A percentile compares a stretch with the other conserved stretches of the same genome.
These are phyloP conservation scores for Choristoneura fumiferana DNA, from an alignment of 1,140 invertebrate species.

Conservation along the genomic window DNA sequence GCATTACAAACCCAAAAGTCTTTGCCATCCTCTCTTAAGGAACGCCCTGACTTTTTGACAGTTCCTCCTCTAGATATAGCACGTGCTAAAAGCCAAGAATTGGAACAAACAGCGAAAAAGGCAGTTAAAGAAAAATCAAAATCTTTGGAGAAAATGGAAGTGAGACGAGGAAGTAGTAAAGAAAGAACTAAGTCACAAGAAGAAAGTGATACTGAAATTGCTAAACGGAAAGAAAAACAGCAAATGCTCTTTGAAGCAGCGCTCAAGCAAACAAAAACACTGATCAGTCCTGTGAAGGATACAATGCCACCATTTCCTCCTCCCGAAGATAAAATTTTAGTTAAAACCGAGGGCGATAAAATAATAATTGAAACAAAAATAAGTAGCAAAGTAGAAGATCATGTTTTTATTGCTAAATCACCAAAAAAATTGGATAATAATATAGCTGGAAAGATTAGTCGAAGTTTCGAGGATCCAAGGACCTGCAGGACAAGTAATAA, in stretches of 20 bases:
- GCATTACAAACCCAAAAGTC: constrained; percentile 75
- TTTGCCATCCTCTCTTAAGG: constrained; percentile 74
- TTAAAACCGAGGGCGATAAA: constrained; percentile 82
- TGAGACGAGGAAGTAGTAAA: constrained; percentile 80
- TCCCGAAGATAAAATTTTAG: constrained; percentile 82
- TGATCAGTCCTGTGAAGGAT: constrained; percentile 84
- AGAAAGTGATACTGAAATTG: constrained; percentile 83
- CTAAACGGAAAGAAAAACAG: constrained; percentile 84
- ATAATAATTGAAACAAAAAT: constrained; percentile 83
- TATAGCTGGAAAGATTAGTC: constrained; percentile 81
- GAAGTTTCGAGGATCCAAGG: constrained; percentile 83
- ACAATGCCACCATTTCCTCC: constrained; percentile 82
- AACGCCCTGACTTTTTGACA: constrained; percentile 75
- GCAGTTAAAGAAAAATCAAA: constrained; percentile 82
- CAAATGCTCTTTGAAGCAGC: constrained; percentile 85
- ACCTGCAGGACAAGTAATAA: constrained; percentile 74
- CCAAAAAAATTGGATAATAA: constrained; percentile 84
- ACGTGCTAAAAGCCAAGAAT: constrained; percentile 81
- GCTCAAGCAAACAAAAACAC: constrained; percentile 84
- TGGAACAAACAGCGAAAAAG: constrained; percentile 77
- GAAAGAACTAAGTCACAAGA: constrained; percentile 84
- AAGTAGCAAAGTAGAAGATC: constrained; percentile 81
- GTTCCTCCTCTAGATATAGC: constrained; percentile 79
- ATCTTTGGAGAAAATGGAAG: constrained; percentile 82
- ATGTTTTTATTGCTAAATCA: constrained; percentile 84